phyloP scores from a whole-genome alignment of 23 tunicate species.

The Clavelina lepadiformis region DNA sequence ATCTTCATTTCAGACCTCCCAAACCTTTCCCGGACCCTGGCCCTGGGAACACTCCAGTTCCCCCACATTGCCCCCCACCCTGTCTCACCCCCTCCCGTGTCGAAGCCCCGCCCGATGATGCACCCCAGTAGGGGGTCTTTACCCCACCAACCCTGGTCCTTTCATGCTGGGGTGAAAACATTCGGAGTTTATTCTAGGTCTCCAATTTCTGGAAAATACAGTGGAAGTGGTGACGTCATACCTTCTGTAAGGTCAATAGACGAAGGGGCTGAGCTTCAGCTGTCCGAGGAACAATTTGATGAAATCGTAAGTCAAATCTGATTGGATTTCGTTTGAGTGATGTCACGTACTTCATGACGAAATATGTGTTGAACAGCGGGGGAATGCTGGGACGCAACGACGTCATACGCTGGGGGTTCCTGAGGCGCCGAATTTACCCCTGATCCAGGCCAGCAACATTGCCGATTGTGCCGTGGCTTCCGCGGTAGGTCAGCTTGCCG shows the following conservation, averaged over 20 bases:
- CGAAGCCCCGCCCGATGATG: conserved; percentile 27
- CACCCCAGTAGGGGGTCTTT: conserved; percentile 25
- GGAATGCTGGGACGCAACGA: conserved; percentile 24
- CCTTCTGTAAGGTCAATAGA: conserved; percentile 60
- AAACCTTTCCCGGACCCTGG: conserved; percentile 13
- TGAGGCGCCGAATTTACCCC: conserved; percentile 20
- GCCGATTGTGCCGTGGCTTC: no score
- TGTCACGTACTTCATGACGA: background rate
- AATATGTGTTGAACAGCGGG: conserved; percentile 16
- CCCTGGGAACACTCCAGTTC: background rate
- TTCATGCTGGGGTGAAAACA: conserved; percentile 31
- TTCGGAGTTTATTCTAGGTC: background rate
- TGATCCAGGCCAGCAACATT: no score
- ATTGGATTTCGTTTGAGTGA: background rate
- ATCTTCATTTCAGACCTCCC: conserved; percentile 21
- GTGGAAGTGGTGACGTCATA: conserved; percentile 42
- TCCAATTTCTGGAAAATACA: background rate
- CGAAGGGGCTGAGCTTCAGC: conserved; percentile 49
- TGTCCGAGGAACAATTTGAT: conserved; percentile 25
- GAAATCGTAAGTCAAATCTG: conserved; percentile 24
- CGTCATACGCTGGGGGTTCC: conserved; percentile 64
- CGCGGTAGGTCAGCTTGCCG: no score
- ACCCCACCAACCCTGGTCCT: conserved; percentile 69
- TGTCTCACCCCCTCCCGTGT: conserved; percentile 21
- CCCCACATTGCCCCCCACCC: conserved; percentile 17